Evolutionary conservation across 2,888 invertebrate genomes (phyloP).

Genomic region (Gari tellinella): DNA sequence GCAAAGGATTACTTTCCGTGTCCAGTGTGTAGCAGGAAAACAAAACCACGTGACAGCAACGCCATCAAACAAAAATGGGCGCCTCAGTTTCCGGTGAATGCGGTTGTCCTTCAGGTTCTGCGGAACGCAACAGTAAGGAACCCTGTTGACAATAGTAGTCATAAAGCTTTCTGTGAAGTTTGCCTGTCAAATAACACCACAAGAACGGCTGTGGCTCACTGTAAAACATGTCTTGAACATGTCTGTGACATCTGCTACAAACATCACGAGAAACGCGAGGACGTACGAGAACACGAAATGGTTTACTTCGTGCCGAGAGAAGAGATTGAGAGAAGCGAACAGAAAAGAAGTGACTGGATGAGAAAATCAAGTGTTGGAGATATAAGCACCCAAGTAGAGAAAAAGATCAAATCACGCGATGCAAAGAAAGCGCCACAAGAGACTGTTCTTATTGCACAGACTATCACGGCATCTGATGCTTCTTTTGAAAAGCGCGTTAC

Average conservation of each 20-base stretch:
- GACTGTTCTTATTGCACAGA: slow-evolving; percentile 34
- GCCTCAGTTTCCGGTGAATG: slow-evolving; percentile 50
- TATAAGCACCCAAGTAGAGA: neutral
- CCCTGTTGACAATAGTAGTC: slow-evolving; percentile 27
- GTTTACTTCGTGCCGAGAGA: slow-evolving; percentile 30
- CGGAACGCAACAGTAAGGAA: slow-evolving; percentile 42
- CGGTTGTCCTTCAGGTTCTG: slow-evolving; percentile 34
- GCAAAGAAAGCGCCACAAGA: slow-evolving; percentile 23
- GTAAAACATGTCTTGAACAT: slow-evolving; percentile 52
- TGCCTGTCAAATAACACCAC: slow-evolving; percentile 53
- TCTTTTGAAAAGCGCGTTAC: slow-evolving; percentile 30
- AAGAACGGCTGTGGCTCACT: slow-evolving; percentile 22
- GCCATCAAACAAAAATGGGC: slow-evolving; percentile 48
- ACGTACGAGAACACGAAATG: slow-evolving; percentile 47
- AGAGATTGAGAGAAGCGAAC: slow-evolving; percentile 7
- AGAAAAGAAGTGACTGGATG: neutral
- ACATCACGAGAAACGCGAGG: slow-evolving; percentile 46
- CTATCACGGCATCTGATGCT: slow-evolving; percentile 42
- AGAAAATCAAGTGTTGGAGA: slow-evolving; percentile 6
- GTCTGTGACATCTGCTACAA: slow-evolving; percentile 44
- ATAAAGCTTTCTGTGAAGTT: slow-evolving; percentile 55
- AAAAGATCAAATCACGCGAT: slow-evolving; percentile 25
- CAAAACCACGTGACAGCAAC: slow-evolving; percentile 32
- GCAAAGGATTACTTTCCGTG: slow-evolving; percentile 48
- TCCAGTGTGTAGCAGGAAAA: slow-evolving; percentile 40